Conservation (phyloP, 2,113 vertebrate genomes). For the Smithornis capensis region DNA sequence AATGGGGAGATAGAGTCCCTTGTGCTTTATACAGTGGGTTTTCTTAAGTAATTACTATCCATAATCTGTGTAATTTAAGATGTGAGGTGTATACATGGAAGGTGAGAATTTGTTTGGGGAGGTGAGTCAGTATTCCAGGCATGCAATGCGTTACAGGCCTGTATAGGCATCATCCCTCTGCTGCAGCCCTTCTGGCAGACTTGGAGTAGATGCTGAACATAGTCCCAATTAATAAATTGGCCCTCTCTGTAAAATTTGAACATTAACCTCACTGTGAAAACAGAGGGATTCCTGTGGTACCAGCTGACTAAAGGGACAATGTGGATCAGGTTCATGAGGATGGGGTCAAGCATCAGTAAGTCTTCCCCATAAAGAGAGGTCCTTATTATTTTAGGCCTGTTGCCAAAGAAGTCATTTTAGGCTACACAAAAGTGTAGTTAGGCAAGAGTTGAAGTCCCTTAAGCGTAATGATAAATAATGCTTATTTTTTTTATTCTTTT, state of each 20-base stretch:
- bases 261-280: not conserved
- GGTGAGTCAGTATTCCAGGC: not conserved
- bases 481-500: not conserved
- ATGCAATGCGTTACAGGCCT: rapidly evolving
- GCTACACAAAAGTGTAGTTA: not conserved
- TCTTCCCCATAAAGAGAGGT: not conserved
- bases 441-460: not conserved
- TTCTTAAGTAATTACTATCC: not conserved
- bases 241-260: not conserved
- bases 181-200: not conserved
- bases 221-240: not conserved
- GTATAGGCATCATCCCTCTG: not conserved
- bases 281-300: not conserved
- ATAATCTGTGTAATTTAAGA: not conserved
- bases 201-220: not conserved
- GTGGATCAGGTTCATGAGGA: not conserved
- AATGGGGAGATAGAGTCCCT: not conserved
- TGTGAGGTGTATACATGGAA: not conserved
- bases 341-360: not conserved
- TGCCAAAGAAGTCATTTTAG: not conserved
- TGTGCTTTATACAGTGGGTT: not conserved
- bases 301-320: not conserved
- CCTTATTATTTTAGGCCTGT: not conserved
- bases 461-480: not conserved
- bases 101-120: not conserved